These are phyloP conservation scores for Pristionchus maxplancki DNA, from an alignment of 2,888 invertebrate genomes.

Conservation along the genomic window DNA sequence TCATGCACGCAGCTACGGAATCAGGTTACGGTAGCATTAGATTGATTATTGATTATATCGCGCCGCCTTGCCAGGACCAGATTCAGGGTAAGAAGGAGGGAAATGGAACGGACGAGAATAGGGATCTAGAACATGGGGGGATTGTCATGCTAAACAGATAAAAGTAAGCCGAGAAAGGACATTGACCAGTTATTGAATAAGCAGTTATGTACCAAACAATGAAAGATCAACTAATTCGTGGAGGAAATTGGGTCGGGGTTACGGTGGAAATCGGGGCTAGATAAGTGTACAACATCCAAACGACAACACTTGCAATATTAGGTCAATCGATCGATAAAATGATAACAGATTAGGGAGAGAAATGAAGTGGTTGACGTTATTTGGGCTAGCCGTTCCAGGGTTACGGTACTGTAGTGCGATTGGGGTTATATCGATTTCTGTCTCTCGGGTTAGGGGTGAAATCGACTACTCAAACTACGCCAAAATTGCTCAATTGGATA, in stretches of 20 bases:
- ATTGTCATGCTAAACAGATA: conserved; percentile 22
- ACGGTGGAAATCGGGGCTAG: conserved; percentile 22
- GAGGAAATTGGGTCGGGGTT: background rate
- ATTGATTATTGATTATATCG: conserved; percentile 11
- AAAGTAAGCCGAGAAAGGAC: conserved; percentile 19
- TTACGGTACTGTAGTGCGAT: conserved; percentile 39
- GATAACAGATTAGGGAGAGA: background rate
- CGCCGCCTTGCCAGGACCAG: conserved; percentile 42
- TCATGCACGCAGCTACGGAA: conserved; percentile 39
- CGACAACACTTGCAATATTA: conserved; percentile 38
- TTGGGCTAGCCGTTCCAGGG: conserved; percentile 22
- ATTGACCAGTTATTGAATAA: conserved; percentile 29
- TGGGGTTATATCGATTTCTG: conserved; percentile 30
- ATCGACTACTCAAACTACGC: conserved; percentile 18
- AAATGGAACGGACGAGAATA: conserved; percentile 15
- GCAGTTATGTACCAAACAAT: conserved; percentile 17
- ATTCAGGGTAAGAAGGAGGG: background rate
- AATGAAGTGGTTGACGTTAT: conserved; percentile 40
- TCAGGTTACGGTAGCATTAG: conserved; percentile 37
- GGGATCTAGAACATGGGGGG: background rate
- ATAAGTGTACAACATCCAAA: conserved; percentile 39
- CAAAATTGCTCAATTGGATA: background rate
- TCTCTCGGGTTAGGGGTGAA: conserved; percentile 37
- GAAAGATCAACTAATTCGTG: conserved; percentile 6
- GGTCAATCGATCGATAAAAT: conserved; percentile 23